Evolutionary conservation across 2,113 vertebrate genomes (phyloP).

Genomic region (Amia ocellicauda): DNA sequence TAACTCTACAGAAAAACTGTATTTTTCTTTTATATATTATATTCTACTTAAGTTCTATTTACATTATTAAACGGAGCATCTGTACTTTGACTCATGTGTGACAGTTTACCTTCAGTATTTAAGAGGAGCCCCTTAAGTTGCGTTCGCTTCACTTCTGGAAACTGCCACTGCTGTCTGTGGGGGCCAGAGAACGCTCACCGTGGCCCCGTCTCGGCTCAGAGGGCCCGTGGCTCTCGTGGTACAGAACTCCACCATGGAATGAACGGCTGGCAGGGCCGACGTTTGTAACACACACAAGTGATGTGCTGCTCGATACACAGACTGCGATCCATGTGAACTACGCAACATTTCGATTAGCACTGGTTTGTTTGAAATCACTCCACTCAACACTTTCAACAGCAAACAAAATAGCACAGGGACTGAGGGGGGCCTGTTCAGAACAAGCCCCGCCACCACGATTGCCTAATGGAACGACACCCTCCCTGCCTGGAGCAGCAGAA

Average conservation of each 20-base stretch:
- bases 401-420: constrained; percentile 30
- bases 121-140: not conserved
- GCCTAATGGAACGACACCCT: not conserved
- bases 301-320: not conserved
- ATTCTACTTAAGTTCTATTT: constrained; percentile 67
- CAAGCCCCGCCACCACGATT: too few relatives aligned
- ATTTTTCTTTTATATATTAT: constrained; percentile 70
- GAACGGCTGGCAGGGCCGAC: not conserved
- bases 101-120: too few relatives aligned
- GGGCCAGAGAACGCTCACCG: too few relatives aligned
- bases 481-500: not conserved
- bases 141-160: too few relatives aligned
- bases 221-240: too few relatives aligned
- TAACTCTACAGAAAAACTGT: constrained; percentile 40
- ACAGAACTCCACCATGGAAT: not conserved
- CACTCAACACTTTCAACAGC: constrained; percentile 44
- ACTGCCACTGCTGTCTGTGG: too few relatives aligned
- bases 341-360: too few relatives aligned
- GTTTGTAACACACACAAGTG: not conserved
- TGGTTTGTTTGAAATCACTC: constrained; percentile 37
- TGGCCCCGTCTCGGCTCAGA: too few relatives aligned
- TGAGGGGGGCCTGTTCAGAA: too few relatives aligned
- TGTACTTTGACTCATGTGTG: constrained; percentile 18
- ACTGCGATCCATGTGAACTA: too few relatives aligned
- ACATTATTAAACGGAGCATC: constrained; percentile 55